A percentile compares a stretch with the other conserved stretches of the same genome.
These are phyloP conservation scores for Drosophila teissieri DNA, from an alignment of 1,140 invertebrate species.

Conservation along the genomic window DNA sequence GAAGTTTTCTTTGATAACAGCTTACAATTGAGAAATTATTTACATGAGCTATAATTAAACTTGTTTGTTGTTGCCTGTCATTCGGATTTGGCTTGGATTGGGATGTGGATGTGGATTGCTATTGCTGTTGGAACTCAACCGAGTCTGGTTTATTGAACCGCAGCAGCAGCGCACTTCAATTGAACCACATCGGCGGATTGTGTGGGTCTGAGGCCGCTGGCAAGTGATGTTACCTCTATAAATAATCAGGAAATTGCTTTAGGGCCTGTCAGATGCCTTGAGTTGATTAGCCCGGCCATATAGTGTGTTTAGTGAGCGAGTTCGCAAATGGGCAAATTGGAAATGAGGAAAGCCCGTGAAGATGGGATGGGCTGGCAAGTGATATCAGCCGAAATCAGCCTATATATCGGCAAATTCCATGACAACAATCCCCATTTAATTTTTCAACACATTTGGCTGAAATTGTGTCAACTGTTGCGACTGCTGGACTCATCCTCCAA, in stretches of 20 bases:
- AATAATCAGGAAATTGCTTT: constrained; percentile 76
- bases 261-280: constrained; percentile 65
- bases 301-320: constrained; percentile 59
- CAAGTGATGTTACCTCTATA: constrained; percentile 74
- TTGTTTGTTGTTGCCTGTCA: constrained; percentile 80
- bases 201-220: constrained; percentile 46
- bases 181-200: constrained; percentile 53
- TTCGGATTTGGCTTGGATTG: constrained; percentile 45
- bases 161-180: constrained; percentile 47
- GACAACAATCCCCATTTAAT: constrained; percentile 18
- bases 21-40: constrained; percentile 83
- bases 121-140: background rate
- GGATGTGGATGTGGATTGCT: constrained; percentile 7
- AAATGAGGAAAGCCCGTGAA: constrained; percentile 24
- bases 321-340: constrained; percentile 50
- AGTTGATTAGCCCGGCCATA: constrained; percentile 70
- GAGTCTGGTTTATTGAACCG: constrained; percentile 75
- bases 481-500: constrained; percentile 55
- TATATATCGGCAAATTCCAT: constrained; percentile 18
- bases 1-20: constrained; percentile 81
- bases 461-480: constrained; percentile 57
- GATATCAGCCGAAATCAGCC: constrained; percentile 18
- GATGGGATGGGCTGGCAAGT: constrained; percentile 31
- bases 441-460: constrained; percentile 31
- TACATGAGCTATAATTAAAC: constrained; percentile 83